Base-by-base conservation (phyloP, 2,113 vertebrate species). In the Peromyscus maniculatus region DNA sequence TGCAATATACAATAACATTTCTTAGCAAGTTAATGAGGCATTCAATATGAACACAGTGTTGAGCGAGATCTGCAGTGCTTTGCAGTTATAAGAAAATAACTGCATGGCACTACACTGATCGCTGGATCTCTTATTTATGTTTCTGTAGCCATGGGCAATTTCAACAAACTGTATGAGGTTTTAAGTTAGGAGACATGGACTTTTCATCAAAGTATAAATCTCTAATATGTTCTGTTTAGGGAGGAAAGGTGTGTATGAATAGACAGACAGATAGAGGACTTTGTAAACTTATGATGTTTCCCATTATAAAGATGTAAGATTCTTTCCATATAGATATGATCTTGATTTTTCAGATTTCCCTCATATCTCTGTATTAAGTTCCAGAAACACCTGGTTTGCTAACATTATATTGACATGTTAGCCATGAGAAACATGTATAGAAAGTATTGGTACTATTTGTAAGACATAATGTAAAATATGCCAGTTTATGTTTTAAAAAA, bases 181-280 rank as follows among this genome's bases (percentile, higher is more conserved):
- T 96, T 91, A 93, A 86, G 64, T 91, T 69, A 82, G n/a, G 52
- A 95, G 59, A 94, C 28, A 64, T 16, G 22, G 52, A 57, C 12
- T 93, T 96, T 69, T 55, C 13, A 89, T 72, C 33, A 78, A 95
- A 89, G 89, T 57, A 62, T 46, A 82, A 77, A 24, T 57, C 52
- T n/a, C 75, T 52, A 91, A 39, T 84, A 57, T 89, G 8, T 16
- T 89, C 57, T 94, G 55, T 67, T 89, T 95, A 89, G 13, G 9
- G 64, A 0, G 55, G 33, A n/a, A 67, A 77, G 16, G 26, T 84
- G 57, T 59, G 33, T n/a, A 4, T 59, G 4, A 17, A 36, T 39
- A n/a, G 21, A n/a, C 26, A 5, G 8, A 59, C 5, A 52, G 64
- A 52, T 15, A n/a, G 89, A 46, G 43, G 2, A 72, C 77, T 31